Evolutionary conservation across 2,113 vertebrate species (phyloP).

Genomic region (Telmatochromis sp.): DNA sequence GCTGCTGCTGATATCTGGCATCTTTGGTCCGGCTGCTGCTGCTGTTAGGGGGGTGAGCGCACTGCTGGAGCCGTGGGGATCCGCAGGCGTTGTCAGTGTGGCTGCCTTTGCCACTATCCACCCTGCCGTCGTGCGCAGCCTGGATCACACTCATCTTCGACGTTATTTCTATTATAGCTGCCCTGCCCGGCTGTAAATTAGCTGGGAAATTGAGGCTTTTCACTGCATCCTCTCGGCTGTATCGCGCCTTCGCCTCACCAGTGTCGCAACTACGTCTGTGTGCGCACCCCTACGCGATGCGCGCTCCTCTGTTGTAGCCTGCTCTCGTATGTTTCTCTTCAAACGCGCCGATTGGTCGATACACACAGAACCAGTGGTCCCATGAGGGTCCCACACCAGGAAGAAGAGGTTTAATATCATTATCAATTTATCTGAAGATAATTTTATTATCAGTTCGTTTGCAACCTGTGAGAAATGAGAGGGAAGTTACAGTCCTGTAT

Average conservation of each 20-base stretch:
- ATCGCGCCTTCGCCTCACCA: neutral
- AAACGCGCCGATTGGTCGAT: constrained; percentile 41
- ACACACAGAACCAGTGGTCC: neutral
- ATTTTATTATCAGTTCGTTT: neutral
- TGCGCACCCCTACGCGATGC: constrained; percentile 36
- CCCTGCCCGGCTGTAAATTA: neutral
- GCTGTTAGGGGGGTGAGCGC: constrained; percentile 55
- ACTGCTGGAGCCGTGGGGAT: constrained; percentile 56
- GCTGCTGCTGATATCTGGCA: constrained; percentile 49
- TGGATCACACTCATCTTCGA: constrained; percentile 57
- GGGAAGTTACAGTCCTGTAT: neutral
- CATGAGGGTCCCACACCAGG: neutral
- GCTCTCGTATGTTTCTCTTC: constrained; percentile 2
- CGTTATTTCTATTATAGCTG: neutral
- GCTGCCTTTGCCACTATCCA: constrained; percentile 36
- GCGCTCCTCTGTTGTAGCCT: constrained; percentile 12
- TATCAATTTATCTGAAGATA: neutral
- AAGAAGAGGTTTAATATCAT: neutral
- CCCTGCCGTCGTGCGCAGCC: constrained; percentile 49
- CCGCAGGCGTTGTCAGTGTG: constrained; percentile 13
- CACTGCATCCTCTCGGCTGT: constrained; percentile 44
- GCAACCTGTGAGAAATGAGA: neutral
- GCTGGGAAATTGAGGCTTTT: neutral
- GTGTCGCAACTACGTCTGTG: constrained; percentile 48
- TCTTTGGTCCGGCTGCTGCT: constrained; percentile 57